Conservation (phyloP, 2,888 invertebrate genomes). For the Melanargia galathea region DNA sequence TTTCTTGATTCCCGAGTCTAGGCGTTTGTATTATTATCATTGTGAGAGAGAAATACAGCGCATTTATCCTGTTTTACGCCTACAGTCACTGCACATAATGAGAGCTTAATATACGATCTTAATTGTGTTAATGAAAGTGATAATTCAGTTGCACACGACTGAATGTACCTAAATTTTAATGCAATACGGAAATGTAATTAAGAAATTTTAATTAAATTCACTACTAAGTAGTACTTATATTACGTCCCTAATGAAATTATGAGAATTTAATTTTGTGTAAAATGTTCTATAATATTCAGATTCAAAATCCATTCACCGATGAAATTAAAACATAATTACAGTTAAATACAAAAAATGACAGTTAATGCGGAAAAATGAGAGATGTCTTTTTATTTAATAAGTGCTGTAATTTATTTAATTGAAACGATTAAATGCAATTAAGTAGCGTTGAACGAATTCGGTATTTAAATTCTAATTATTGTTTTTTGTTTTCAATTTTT, state of each 20-base stretch:
- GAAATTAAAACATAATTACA: neutral
- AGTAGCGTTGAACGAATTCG: neutral
- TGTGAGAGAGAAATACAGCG: no score
- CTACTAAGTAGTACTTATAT: no score
- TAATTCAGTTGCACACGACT: conserved; percentile 4
- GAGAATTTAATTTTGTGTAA: no score
- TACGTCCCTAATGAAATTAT: no score
- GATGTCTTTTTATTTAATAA: neutral
- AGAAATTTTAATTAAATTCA: no score
- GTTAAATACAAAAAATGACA: conserved; percentile 6
- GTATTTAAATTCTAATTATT: conserved; percentile 14
- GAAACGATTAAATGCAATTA: conserved; percentile 7
- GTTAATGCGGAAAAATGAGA: neutral
- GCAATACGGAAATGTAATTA: neutral
- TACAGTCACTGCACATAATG: neutral
- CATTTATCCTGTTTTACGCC: neutral
- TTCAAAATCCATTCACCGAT: neutral
- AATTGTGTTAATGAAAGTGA: neutral
- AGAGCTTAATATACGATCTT: conserved; percentile 1
- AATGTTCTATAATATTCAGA: no score
- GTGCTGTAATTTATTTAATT: conserved; percentile 8
- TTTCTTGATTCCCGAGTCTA: no score
- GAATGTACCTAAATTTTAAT: neutral
- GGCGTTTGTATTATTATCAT: no score
- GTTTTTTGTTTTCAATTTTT: neutral